Percentiles rank a stretch among this genome's conserved stretches.
phyloP scores from a whole-genome alignment of 1,140 invertebrate genomes.

The Periplaneta americana region DNA sequence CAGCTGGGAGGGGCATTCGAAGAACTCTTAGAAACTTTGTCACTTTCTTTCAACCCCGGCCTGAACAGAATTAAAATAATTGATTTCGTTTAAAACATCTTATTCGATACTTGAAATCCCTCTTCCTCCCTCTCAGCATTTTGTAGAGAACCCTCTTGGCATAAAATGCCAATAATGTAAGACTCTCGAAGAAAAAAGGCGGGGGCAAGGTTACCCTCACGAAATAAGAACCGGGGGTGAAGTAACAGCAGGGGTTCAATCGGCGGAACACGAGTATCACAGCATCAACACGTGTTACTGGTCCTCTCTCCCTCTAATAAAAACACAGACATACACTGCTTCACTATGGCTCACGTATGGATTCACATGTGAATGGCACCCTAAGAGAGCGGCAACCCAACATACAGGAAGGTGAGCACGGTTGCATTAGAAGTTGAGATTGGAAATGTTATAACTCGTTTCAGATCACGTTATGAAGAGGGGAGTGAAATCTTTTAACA shows the following conservation, averaged over 20 bases:
- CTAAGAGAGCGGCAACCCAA: background rate
- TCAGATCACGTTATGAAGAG: too few species aligned
- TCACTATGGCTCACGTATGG: background rate
- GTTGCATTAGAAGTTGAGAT: too few species aligned
- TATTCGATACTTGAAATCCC: background rate
- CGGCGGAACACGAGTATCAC: background rate
- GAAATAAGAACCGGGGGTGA: background rate
- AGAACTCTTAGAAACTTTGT: background rate
- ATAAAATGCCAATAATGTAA: background rate
- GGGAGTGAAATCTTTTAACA: too few species aligned
- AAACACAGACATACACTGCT: background rate
- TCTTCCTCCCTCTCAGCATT: background rate
- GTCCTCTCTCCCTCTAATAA: background rate
- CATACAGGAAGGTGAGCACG: background rate
- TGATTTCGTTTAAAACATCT: conserved; percentile 9
- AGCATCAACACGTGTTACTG: background rate
- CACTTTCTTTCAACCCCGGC: background rate
- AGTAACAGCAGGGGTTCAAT: background rate
- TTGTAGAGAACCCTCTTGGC: background rate
- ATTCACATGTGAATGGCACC: background rate
- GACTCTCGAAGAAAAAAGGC: background rate
- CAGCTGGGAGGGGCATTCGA: background rate
- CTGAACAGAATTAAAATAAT: conserved; percentile 7
- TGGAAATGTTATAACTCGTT: too few species aligned
- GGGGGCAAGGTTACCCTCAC: background rate